A percentile compares a stretch with the other conserved stretches of the same genome.
phyloP scores from a whole-genome alignment of 2,113 vertebrate genomes.

The Mola mola region DNA sequence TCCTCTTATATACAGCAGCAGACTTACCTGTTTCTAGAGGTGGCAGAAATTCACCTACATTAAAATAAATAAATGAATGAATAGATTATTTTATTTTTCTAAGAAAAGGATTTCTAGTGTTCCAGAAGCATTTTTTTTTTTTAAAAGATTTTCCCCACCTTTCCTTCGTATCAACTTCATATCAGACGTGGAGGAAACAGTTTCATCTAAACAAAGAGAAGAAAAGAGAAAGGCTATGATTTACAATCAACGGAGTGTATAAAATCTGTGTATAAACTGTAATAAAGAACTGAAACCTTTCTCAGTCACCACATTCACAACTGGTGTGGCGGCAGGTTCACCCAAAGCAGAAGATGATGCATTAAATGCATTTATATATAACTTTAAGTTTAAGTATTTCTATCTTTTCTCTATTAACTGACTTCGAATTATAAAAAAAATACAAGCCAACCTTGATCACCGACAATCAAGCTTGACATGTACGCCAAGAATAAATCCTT shows the following conservation, averaged over 20 bases:
- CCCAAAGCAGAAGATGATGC: constrained; percentile 31
- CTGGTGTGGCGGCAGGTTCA: constrained; percentile 39
- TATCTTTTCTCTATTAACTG: neutral
- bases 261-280: neutral
- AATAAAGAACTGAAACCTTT: constrained; percentile 57
- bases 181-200: constrained; percentile 40
- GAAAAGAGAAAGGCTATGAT: neutral
- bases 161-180: constrained; percentile 69
- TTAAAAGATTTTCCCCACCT: constrained; percentile 66
- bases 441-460: constrained; percentile 70
- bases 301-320: constrained; percentile 55
- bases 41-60: constrained; percentile 79
- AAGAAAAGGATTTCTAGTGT: rapidly evolving
- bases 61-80: neutral
- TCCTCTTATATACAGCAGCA: too few relatives aligned
- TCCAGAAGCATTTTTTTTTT: neutral
- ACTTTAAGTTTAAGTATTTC: neutral
- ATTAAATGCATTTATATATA: neutral
- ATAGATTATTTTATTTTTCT: neutral
- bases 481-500: constrained; percentile 76
- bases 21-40: constrained; percentile 77
- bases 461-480: constrained; percentile 77
- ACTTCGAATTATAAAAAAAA: neutral
- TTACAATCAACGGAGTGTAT: neutral
- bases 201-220: constrained; percentile 55